Evolutionary conservation across 2,888 invertebrate genomes (phyloP), one percentile per base, ranked within the genome.

Genomic region (Bembecia ichneumoniformis): DNA sequence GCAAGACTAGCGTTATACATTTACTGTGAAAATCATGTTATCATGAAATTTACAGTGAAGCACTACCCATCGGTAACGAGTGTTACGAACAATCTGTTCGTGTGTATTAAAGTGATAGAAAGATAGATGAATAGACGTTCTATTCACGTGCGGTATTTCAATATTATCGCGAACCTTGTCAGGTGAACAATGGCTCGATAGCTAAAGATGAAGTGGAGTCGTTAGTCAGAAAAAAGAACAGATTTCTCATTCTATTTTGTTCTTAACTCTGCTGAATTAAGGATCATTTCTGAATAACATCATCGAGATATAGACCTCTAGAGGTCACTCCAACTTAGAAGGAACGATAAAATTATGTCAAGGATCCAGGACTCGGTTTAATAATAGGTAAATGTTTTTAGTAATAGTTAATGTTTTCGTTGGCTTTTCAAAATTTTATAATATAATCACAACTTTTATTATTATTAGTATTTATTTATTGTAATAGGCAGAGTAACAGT

Each of bases 81-180:
- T 50, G 58, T 40, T 47, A 35, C 35, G 3, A 49, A 36, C 49
- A 47, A 34, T 15, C 28, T 15, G n/a, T 2, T 50, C 48, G 63
- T 71, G 57, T 71, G 68, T 76, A 60, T 57, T 56, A 54, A 57
- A 51, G 55, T 60, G 66, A 69, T 74, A 73, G 66, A 66, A 67
- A 74, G 71, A 74, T 71, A 74, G 68, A 72, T 71, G 71, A 68
- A 74, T 68, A 64, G 68, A 63, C 60, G 62, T 60, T 66, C 71
- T 64, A 79, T 79, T 76, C 74, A 73, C 63, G 68, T 63, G 64
- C 59, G 72, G 73, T 69, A 77, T 80, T 81, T 80, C 76, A 80
- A 80, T 80, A 80, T 78, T 81, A 82, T 77, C 79, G 74, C 68
- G 66, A 71, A 74, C 71, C 75, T 71, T 80, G 82, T 77, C 82